These are phyloP conservation scores for Chloroceryle aenea DNA, from an alignment of 2,113 vertebrate species.

Conservation along the genomic window DNA sequence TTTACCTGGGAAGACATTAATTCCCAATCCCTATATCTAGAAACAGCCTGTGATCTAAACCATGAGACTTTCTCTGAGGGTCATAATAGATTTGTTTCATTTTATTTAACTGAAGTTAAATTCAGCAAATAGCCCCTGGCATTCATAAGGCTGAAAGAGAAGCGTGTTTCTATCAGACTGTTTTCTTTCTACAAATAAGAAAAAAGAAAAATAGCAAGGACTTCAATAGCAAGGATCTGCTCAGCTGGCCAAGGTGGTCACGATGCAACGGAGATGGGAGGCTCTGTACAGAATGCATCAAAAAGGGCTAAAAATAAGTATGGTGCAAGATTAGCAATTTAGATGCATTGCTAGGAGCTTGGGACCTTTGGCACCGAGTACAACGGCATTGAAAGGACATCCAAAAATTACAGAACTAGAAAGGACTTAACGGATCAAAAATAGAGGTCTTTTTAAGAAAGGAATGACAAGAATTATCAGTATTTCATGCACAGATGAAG, in stretches of 20 bases:
- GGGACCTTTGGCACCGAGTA: background rate
- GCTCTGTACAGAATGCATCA: background rate
- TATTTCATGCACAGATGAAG: background rate
- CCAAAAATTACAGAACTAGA: background rate
- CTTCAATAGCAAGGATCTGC: constrained; percentile 4
- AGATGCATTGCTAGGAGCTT: background rate
- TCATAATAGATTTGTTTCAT: constrained; percentile 44
- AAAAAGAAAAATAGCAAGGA: background rate
- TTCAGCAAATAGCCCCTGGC: constrained; percentile 28
- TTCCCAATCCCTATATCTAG: constrained; percentile 24
- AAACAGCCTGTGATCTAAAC: background rate
- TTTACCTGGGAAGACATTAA: background rate
- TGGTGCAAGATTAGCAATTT: background rate
- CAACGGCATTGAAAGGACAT: background rate
- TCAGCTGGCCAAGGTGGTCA: background rate
- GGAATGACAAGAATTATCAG: constrained; percentile 10
- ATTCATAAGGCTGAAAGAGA: background rate
- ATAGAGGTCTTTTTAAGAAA: background rate
- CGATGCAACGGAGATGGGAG: background rate
- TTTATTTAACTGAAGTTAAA: constrained; percentile 34
- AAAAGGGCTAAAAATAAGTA: background rate
- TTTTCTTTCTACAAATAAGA: background rate
- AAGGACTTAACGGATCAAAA: background rate
- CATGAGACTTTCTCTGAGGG: background rate
- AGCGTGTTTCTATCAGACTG: background rate